These are phyloP conservation scores for Cantharis flavilabris DNA, from an alignment of 2,888 invertebrate genomes.

Conservation along the genomic window DNA sequence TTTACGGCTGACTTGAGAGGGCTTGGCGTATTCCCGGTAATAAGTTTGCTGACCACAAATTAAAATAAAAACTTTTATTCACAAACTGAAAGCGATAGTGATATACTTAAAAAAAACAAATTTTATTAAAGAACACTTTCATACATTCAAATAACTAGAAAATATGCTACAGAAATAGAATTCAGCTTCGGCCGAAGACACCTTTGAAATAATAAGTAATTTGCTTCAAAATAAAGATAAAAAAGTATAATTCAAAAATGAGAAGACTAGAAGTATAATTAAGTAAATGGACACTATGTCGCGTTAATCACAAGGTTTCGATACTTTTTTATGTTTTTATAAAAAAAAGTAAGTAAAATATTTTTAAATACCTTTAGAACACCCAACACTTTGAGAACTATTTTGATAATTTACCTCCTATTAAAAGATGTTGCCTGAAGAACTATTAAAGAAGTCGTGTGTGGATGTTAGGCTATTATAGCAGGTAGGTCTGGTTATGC, in stretches of 20 bases:
- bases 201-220: too few species aligned
- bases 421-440: slow-evolving; percentile 14
- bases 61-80: too few species aligned
- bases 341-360: background rate
- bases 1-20: too few species aligned
- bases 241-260: background rate
- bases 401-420: slow-evolving; percentile 19
- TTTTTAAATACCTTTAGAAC: background rate
- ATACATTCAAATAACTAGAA: too few species aligned
- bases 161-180: too few species aligned
- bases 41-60: too few species aligned
- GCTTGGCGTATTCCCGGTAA: too few species aligned
- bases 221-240: background rate
- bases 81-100: too few species aligned
- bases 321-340: background rate
- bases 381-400: slow-evolving; percentile 5
- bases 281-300: background rate
- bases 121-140: too few species aligned
- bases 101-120: too few species aligned
- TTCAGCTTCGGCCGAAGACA: too few species aligned
- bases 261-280: background rate
- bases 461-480: slow-evolving; percentile 25
- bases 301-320: background rate
- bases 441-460: slow-evolving; percentile 26
- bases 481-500: slow-evolving; percentile 23